phyloP scores from a whole-genome alignment of 2,888 invertebrate species.

The Eupithecia centaureata region DNA sequence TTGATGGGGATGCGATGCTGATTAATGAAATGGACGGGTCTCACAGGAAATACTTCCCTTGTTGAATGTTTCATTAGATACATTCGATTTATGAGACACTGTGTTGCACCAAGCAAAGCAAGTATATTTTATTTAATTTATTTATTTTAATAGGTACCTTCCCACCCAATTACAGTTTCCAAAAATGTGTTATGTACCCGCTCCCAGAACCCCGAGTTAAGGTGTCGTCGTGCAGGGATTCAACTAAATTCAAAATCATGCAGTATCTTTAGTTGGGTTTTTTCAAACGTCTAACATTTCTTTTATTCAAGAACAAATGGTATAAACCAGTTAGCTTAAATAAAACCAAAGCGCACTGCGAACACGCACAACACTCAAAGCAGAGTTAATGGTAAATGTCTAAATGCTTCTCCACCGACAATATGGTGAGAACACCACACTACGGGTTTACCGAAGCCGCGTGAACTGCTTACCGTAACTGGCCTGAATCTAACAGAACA shows the following conservation, averaged over 20 bases:
- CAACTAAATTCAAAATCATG: background rate
- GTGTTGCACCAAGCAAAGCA: background rate
- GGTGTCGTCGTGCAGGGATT: too few relatives aligned
- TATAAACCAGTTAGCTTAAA: background rate
- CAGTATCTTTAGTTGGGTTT: background rate
- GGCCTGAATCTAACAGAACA: background rate
- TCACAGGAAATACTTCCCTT: background rate
- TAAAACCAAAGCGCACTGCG: constrained; percentile 19
- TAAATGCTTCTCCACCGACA: constrained; percentile 67
- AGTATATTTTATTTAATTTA: background rate
- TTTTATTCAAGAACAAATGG: background rate
- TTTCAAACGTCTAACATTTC: background rate
- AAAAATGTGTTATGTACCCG: background rate
- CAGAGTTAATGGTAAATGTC: constrained; percentile 39
- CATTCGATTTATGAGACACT: background rate
- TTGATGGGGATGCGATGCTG: constrained; percentile 45
- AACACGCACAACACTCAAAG: constrained; percentile 29
- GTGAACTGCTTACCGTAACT: constrained; percentile 16
- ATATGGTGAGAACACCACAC: constrained; percentile 54
- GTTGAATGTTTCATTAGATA: background rate
- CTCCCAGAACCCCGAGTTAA: background rate
- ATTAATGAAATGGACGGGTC: constrained; percentile 23
- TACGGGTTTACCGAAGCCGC: constrained; percentile 19
- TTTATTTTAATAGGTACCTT: background rate
- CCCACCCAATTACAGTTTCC: background rate